These are phyloP conservation scores for Anguilla obscura DNA, from an alignment of 2,797 vertebrate genomes.

Conservation along the genomic window DNA sequence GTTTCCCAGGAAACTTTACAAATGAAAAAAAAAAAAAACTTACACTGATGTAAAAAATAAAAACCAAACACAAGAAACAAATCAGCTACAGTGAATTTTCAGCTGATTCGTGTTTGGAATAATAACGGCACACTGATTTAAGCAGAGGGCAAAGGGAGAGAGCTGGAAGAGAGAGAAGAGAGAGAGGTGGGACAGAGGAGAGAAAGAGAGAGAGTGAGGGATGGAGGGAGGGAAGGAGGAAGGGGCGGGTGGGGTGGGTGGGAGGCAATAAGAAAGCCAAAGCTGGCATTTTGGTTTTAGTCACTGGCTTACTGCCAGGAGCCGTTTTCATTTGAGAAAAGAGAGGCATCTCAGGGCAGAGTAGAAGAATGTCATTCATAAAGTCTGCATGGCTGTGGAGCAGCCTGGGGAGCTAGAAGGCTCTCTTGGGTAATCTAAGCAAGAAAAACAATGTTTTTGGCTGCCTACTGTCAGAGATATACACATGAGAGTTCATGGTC, in stretches of 20 bases:
- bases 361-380: slow-evolving; percentile 53
- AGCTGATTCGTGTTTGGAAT: slow-evolving; percentile 72
- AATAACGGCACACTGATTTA: slow-evolving; percentile 68
- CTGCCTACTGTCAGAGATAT: slow-evolving; percentile 46
- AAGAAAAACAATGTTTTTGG: slow-evolving; percentile 31
- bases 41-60: slow-evolving; percentile 63
- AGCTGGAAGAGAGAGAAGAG: slow-evolving; percentile 61
- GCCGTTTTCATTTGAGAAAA: slow-evolving; percentile 45
- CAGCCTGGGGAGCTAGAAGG: slow-evolving; percentile 30
- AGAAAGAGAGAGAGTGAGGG: slow-evolving; percentile 43
- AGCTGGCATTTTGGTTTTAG: slow-evolving; percentile 38
- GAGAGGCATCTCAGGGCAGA: slow-evolving; percentile 29
- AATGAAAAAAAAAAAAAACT: slow-evolving; percentile 59
- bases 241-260: slow-evolving; percentile 43
- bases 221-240: slow-evolving; percentile 1
- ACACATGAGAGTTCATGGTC: slow-evolving; percentile 59
- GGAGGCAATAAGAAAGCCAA: slow-evolving; percentile 45
- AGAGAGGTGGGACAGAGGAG: slow-evolving; percentile 41
- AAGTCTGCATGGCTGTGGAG: slow-evolving; percentile 37
- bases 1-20: slow-evolving; percentile 90
- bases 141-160: slow-evolving; percentile 51
- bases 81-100: slow-evolving; percentile 66
- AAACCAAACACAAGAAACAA: slow-evolving; percentile 35
- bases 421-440: slow-evolving; percentile 14
- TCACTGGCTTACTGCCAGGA: slow-evolving; percentile 36